Evolutionary conservation across 2,113 vertebrate species (phyloP).

Genomic region (Megatriorchis doriae): DNA sequence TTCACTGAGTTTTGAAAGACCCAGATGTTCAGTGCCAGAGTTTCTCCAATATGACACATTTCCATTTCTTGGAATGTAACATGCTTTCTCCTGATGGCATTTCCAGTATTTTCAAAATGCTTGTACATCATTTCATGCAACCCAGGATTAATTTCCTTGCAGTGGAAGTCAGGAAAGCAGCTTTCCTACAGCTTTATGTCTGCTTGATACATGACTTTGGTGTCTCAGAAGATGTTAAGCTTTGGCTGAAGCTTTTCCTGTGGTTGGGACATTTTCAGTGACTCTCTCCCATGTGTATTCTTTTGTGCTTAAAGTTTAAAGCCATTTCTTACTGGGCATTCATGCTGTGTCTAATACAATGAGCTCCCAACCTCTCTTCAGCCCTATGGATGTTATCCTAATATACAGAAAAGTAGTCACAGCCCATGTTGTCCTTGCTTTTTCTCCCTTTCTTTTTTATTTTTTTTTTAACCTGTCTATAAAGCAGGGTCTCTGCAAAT

Average conservation of each 20-base stretch:
- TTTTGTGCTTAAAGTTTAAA: neutral
- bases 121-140: neutral
- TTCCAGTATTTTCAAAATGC: neutral
- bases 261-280: neutral
- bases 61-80: neutral
- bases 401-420: neutral
- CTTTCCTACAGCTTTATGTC: neutral
- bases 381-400: neutral
- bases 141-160: neutral
- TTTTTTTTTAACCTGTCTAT: neutral
- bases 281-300: neutral
- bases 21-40: neutral
- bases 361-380: neutral
- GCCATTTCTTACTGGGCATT: neutral
- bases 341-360: too few relatives aligned
- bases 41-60: neutral
- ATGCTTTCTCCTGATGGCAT: neutral
- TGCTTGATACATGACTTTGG: neutral
- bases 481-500: neutral
- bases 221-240: neutral
- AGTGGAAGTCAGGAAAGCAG: neutral
- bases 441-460: neutral
- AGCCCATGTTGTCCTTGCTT: neutral
- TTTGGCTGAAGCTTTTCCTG: neutral
- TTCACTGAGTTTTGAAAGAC: neutral